Percentiles rank a stretch among this genome's conserved stretches.
Evolutionary conservation across 1,140 invertebrate genomes (phyloP).

Genomic region (Drosophila navojoa): DNA sequence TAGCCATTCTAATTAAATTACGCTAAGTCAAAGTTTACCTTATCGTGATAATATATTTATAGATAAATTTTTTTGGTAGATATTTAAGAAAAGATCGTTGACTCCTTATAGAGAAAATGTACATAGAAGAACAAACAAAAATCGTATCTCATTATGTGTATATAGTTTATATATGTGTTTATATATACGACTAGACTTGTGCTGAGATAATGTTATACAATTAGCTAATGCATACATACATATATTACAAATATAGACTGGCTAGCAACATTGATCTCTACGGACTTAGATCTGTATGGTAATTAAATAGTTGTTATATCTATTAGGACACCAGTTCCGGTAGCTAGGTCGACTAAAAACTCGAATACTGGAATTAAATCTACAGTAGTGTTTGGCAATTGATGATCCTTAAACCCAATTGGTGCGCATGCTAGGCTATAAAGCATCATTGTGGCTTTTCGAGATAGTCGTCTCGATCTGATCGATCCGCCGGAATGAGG

Average conservation of each 20-base stretch:
- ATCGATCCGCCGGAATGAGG: conserved; percentile 80
- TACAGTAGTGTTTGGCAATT: conserved; percentile 24
- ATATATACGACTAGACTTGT: conserved; percentile 65
- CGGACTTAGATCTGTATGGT: background rate
- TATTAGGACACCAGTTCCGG: conserved; percentile 3
- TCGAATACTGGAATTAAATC: conserved; percentile 72
- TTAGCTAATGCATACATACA: conserved; percentile 1
- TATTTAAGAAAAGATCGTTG: background rate
- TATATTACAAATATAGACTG: conserved; percentile 25
- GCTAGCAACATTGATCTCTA: conserved; percentile 28
- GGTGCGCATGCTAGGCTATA: conserved; percentile 75
- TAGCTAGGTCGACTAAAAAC: conserved; percentile 47
- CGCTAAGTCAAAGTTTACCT: conserved; percentile 18
- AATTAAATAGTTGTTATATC: conserved; percentile 6
- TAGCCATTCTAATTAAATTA: conserved; percentile 42
- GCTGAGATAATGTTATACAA: conserved; percentile 56
- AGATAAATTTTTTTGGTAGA: background rate
- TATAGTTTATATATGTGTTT: conserved; percentile 11
- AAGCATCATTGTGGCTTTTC: conserved; percentile 81
- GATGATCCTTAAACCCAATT: conserved; percentile 63
- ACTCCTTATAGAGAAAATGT: background rate
- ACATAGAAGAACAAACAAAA: background rate
- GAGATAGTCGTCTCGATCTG: conserved; percentile 80
- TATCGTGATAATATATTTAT: background rate
- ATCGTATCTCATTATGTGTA: conserved; percentile 26